Evolutionary conservation across 2,888 invertebrate species (phyloP).

Genomic region (Dexiosoma caninum): DNA sequence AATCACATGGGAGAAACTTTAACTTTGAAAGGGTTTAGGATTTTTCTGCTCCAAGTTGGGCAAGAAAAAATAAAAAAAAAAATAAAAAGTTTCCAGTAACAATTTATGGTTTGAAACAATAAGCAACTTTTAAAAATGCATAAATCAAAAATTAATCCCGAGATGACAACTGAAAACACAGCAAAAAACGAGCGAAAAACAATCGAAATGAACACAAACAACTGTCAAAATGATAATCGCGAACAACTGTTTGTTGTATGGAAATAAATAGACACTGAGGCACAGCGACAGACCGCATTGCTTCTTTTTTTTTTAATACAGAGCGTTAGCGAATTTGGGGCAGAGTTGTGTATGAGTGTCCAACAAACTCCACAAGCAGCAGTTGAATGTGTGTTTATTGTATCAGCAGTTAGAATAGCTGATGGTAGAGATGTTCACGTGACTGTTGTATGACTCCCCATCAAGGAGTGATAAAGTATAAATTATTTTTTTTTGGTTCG

Average conservation of each 20-base stretch:
- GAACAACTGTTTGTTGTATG: slow-evolving; percentile 72
- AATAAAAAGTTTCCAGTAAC: slow-evolving; percentile 35
- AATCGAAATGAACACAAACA: slow-evolving; percentile 57
- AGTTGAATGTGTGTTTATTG: not conserved
- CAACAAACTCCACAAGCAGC: slow-evolving; percentile 21
- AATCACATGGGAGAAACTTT: slow-evolving; percentile 42
- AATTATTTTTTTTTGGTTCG: no score
- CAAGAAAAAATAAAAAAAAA: not conserved
- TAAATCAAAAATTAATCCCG: slow-evolving; percentile 70
- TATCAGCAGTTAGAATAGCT: not conserved
- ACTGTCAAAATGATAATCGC: slow-evolving; percentile 75
- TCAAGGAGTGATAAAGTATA: no score
- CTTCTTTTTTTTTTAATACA: not conserved
- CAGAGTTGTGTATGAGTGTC: slow-evolving; percentile 20
- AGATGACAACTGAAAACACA: slow-evolving; percentile 66
- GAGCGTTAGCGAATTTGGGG: not conserved
- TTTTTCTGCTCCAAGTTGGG: not conserved
- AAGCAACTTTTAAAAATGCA: slow-evolving; percentile 75
- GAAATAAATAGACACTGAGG: slow-evolving; percentile 34
- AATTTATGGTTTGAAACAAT: slow-evolving; percentile 74
- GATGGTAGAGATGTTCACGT: not conserved
- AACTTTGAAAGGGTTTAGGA: slow-evolving; percentile 32
- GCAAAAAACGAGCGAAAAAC: slow-evolving; percentile 60
- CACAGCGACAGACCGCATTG: not conserved
- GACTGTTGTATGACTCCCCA: not conserved